Evolutionary conservation across 2,113 vertebrate species (phyloP), one percentile per base, ranked within the genome.

Genomic region (Leptodactylus fuscus): DNA sequence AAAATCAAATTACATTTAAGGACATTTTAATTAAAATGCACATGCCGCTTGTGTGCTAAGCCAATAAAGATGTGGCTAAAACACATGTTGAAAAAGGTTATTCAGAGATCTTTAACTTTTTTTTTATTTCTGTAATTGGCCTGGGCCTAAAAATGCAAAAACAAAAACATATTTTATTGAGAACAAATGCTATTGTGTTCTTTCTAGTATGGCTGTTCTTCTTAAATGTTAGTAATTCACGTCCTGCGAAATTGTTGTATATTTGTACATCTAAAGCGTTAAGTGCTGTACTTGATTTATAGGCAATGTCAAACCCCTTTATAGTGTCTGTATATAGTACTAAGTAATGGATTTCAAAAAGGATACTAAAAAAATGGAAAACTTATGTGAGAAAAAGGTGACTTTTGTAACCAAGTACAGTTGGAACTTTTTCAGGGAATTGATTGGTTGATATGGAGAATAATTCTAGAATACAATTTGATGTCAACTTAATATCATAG

Each of bases 1-100:
- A 85, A 85, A 85, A 85, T 85, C 46, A 77, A 78, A 85, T 85
- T 85, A 83, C 82, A 48, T 67, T 85, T 85, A 78, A 85, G 83
- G 76, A 78, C 83, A 78, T 85, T 85, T 85, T 85, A 85, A 85
- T 85, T 85, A 85, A 85, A 85, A 85, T 36, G 60, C 74, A 65
- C 58, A 77, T 75, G 73, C 46, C 12, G 80, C 55, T 32, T 46
- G 58, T 46, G 34, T 22, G 46, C 46, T 44, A 20, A 32, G 75
- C 73, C 83, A 78, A 53, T 77, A 85, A 85, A 78, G 82, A 78
- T 69, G 71, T 76, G 82, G 82, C 16, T 46, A 62, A 55, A 83
- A 76, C 82, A 83, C 49, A 76, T 83, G 70, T 29, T 62, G 82
- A 27, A 83, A 83, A 83, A 83, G 82, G 82, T 83, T 83, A 83